Percentiles rank a stretch among this genome's conserved stretches.
phyloP scores from a whole-genome alignment of 2,888 invertebrate species.

The Nomada lathburiana region DNA sequence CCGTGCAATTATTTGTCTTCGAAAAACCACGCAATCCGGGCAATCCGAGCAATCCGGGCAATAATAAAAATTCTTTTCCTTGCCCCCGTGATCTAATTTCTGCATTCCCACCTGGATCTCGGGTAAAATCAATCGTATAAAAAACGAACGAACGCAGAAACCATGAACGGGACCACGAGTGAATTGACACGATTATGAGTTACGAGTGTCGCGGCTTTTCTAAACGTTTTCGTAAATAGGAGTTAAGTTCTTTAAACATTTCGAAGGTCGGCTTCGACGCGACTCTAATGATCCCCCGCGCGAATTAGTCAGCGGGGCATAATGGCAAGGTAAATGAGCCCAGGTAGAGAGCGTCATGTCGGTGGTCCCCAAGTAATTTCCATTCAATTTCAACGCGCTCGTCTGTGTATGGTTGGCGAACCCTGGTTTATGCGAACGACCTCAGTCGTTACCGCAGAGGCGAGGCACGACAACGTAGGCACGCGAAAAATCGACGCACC shows the following conservation, averaged over 20 bases:
- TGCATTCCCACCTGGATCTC: too few species aligned
- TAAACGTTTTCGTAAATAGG: constrained; percentile 30
- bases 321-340: constrained; percentile 39
- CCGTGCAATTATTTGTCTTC: constrained; percentile 1
- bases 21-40: background rate
- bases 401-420: constrained; percentile 19
- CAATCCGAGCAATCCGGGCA: too few species aligned
- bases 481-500: background rate
- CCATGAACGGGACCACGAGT: background rate
- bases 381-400: constrained; percentile 22
- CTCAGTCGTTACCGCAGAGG: background rate
- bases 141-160: background rate
- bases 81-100: background rate
- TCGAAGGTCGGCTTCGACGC: constrained; percentile 29
- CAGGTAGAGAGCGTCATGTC: background rate
- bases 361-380: constrained; percentile 4
- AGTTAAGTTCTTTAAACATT: constrained; percentile 34
- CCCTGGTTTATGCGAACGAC: background rate
- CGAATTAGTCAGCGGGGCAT: constrained; percentile 35
- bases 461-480: background rate
- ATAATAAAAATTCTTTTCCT: background rate
- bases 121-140: background rate
- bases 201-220: background rate
- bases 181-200: constrained; percentile 1
- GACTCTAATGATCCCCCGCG: constrained; percentile 18